Evolutionary conservation across 92 coral and sea anemone genomes (phyloP), one percentile per base, ranked within the genome.

Genomic region (Anthopleura xanthogrammica): DNA sequence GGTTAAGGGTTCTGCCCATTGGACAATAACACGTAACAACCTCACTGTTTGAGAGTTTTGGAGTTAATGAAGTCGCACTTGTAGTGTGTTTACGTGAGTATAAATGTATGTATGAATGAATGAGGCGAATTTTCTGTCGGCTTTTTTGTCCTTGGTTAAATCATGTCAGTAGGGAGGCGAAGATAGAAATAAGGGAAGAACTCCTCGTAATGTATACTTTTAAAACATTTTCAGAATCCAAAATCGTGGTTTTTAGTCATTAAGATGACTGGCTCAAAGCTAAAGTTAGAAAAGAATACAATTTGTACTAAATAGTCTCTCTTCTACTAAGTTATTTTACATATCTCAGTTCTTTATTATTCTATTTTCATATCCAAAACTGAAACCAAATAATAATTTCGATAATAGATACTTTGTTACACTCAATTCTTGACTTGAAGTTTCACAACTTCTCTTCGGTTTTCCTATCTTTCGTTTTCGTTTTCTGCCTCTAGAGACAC

Each of bases 21-120:
- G 82, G 82, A 7, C 54, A 13, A 29, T 29, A 41, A 16, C 13
- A 14, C 14, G 70, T 40, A 60, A 39, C 41, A 6, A 52, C 16
- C 7, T 52, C 55, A 22, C 55, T 17, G 60, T 57, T 7, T 41
- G 13, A 66, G 42, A 29, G 60, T n/a, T 66, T 46, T 42, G 50
- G 46, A 57, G 41, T 42, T 50, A 80, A 80, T 80, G 11, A 80
- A 64, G 52, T 36, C 74, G 41, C 65, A n/a, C 72, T 48, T n/a
- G n/a, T 80, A 60, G 14, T 2, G 60, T 58, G 42, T 80, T 40
- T 36, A 4, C 72, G 39, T 23, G 36, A 29, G 36, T 29, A 29
- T 29, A 29, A 29, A 29, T 29, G 36, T 23, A 80, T 46, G 50
- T 5, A 5, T 66, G 39, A 80, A 80, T 80, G 41, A 80, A 43